Evolutionary conservation across 2,797 vertebrate species (phyloP).

Genomic region (Pseudomugil gertrudae): DNA sequence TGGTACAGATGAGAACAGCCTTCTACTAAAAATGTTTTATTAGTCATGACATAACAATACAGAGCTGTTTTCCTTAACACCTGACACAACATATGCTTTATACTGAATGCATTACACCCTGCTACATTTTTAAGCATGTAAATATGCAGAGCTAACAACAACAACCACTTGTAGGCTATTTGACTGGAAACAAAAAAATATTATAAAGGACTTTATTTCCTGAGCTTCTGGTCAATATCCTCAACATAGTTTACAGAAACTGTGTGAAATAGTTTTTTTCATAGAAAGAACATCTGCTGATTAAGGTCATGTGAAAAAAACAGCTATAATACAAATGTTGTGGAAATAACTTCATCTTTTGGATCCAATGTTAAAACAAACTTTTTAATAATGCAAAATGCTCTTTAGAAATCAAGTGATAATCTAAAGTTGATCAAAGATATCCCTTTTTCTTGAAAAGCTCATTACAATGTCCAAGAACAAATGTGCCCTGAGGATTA

Average conservation of each 20-base stretch:
- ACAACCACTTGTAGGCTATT: too few relatives aligned
- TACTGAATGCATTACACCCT: background rate
- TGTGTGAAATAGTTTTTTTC: background rate
- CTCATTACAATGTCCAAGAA: conserved; percentile 5
- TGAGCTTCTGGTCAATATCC: conserved; percentile 2
- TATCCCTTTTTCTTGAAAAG: conserved; percentile 14
- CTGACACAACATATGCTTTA: background rate
- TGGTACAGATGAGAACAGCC: background rate
- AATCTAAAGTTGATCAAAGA: conserved; percentile 6
- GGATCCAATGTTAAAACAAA: background rate
- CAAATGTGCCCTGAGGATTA: conserved; percentile 24
- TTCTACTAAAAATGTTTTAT: background rate
- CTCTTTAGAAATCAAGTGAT: conserved; percentile 1
- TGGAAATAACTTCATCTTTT: background rate
- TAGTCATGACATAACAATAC: background rate
- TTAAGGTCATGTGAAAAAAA: background rate
- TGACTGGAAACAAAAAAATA: too few relatives aligned
- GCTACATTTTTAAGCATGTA: too few relatives aligned
- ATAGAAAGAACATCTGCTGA: background rate
- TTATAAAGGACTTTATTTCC: background rate
- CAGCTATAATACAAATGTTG: background rate
- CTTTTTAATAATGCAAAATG: background rate
- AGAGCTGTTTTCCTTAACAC: too few relatives aligned
- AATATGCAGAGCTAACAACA: too few relatives aligned
- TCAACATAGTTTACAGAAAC: background rate